These are phyloP conservation scores for Buceros bicornis DNA, from an alignment of 2,797 vertebrate species.

Conservation along the genomic window DNA sequence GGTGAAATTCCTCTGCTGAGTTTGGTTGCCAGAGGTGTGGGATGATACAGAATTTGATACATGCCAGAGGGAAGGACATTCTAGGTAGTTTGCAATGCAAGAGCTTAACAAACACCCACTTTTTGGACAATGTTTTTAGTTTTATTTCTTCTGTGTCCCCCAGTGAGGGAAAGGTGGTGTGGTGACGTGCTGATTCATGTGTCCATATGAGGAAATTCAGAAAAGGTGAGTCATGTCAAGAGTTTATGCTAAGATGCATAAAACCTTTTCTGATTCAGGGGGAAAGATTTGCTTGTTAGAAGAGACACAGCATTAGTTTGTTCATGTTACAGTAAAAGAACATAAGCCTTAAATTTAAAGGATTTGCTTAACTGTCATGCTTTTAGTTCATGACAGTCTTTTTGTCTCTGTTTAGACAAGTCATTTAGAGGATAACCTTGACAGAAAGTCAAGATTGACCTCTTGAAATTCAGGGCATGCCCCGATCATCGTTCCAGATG, in stretches of 20 bases:
- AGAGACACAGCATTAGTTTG: neutral
- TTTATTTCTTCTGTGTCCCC: neutral
- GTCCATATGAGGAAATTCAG: neutral
- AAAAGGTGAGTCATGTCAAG: neutral
- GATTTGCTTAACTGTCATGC: neutral
- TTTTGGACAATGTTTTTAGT: neutral
- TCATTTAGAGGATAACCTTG: neutral
- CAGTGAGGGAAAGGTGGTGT: neutral
- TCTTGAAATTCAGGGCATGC: neutral
- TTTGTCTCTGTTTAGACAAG: neutral
- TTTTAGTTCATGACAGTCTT: neutral
- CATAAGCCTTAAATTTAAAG: neutral
- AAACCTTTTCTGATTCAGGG: neutral
- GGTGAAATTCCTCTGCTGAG: neutral
- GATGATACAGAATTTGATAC: neutral
- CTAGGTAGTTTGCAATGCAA: neutral
- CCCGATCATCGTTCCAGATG: neutral
- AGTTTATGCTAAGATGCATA: neutral
- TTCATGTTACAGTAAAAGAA: neutral
- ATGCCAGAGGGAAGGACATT: neutral
- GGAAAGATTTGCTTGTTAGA: neutral
- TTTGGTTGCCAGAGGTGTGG: neutral
- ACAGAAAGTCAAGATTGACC: neutral
- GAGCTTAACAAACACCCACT: neutral
- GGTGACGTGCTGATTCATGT: neutral